These are phyloP conservation scores for Drosophila fulvimacula DNA, from an alignment of 2,888 invertebrate genomes.

Conservation along the genomic window DNA sequence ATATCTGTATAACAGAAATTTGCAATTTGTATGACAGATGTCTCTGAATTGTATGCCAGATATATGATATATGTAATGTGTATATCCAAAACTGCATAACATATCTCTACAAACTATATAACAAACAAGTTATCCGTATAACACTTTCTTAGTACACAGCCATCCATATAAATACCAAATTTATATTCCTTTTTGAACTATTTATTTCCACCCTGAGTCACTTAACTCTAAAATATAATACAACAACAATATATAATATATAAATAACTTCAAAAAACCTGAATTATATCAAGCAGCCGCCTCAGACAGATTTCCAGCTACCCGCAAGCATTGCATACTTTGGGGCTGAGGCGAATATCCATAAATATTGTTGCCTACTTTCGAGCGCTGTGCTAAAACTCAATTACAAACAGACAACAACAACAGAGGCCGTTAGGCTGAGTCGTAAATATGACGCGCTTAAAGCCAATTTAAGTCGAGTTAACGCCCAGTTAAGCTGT, in stretches of 20 bases:
- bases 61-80: background rate
- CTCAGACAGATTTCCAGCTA: background rate
- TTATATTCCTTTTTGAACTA: background rate
- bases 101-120: background rate
- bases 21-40: background rate
- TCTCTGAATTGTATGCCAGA: background rate
- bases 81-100: background rate
- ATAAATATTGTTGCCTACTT: slow-evolving; percentile 39
- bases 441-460: slow-evolving; percentile 60
- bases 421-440: slow-evolving; percentile 7
- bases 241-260: background rate
- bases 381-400: slow-evolving; percentile 20
- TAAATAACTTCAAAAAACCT: background rate
- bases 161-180: background rate
- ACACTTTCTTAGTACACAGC: background rate
- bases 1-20: background rate
- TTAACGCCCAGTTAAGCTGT: slow-evolving; percentile 59
- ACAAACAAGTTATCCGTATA: background rate
- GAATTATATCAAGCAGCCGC: background rate
- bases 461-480: slow-evolving; percentile 47
- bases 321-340: slow-evolving; percentile 34
- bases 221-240: background rate
- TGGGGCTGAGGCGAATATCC: slow-evolving; percentile 5
- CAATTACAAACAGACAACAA: slow-evolving; percentile 42
- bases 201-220: background rate